Evolutionary conservation across 2,888 invertebrate genomes (phyloP), one percentile per base, ranked within the genome.

Genomic region (Morpho achilles): DNA sequence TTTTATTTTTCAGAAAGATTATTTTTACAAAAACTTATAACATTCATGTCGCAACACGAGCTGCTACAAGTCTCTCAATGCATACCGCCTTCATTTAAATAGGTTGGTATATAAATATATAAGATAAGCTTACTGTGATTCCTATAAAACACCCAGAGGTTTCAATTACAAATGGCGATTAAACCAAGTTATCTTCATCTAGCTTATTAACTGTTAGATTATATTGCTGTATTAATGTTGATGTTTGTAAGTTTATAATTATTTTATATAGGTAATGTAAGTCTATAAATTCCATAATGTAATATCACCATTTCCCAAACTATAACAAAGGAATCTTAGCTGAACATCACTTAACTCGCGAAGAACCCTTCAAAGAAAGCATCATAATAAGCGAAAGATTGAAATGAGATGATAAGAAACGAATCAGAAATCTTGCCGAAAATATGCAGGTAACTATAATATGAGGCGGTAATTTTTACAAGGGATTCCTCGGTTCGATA

Each of bases 361-460:
- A 51, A 51, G 64, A 51, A 51, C 53, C 58, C 54, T 51, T 59
- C 58, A 59, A 61, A 50, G 53, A 61, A 61, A 63, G 64, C 64
- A 59, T 66, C 60, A 85, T 87, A 87, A 87, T 80, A 85, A 80
- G 82, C 82, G 77, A 75, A 79, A 87, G 88, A 89, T 90, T 84
- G 81, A 86, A 87, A 87, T 84, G 82, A 84, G 80, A 75, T 79
- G 89, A 90, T 90, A 87, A 84, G 69, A 69, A 68, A 66, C 74
- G 75, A 86, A 87, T 88, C 84, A 78, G 84, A 83, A 86, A 88
- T 87, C 84, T 88, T 81, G 80, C 86, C 88, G 77, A 89, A 89
- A 88, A 86, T 84, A 80, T 79, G 77, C 76, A 79, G 66, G 69
- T 77, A 79, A 79, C 78, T 82, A 85, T 86, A 32, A 32, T 87